Evolutionary conservation across 2,113 vertebrate genomes (phyloP), one percentile per base, ranked within the genome.

Genomic region (Eubucco bourcierii): DNA sequence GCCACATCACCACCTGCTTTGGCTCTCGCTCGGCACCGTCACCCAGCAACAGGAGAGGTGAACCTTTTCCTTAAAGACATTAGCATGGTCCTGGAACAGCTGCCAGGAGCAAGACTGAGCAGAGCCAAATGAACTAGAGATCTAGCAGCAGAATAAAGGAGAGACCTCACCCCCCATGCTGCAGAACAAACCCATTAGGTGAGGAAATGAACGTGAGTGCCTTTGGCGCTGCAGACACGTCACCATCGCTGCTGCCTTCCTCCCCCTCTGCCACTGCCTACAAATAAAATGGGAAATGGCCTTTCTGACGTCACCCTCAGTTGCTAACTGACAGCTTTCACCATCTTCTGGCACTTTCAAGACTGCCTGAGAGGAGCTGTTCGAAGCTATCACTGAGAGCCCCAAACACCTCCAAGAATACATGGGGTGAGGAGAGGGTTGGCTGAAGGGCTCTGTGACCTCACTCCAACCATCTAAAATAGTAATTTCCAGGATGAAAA

Each of bases 391-490:
- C 56, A 27, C 47, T 31, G 60, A 55, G 7, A 20, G 52, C 3
- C 65, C 61, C 1, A 1, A 47, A 15, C 33, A 39, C 60, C 65
- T 23, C 47, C 55, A 4, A 7, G 47, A 41, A 24, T 15, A 28
- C 7, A 1, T 1, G 2, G 31, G 34, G 6, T 0, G 7, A 27
- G n/a, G 0, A 3, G 2, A 18, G 79, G 44, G 7, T 4, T 4
- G 28, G 21, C 2, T 47, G 65, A 9, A 70, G 56, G 50, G 31
- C 83, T 17, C 86, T 10, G 56, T 5, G 1, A n/a, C 28, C 63
- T 18, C 33, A 1, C 73, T 10, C 3, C 11, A 47, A 7, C 15
- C 77, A 29, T 8, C 27, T 2, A 37, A 31, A 31, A 16, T 16
- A 31, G 41, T 46, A 44, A 15, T 37, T 15, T 34, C 70, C 52